Evolutionary conservation across 2,888 invertebrate genomes (phyloP).

Genomic region (Drosophila neotestacea): DNA sequence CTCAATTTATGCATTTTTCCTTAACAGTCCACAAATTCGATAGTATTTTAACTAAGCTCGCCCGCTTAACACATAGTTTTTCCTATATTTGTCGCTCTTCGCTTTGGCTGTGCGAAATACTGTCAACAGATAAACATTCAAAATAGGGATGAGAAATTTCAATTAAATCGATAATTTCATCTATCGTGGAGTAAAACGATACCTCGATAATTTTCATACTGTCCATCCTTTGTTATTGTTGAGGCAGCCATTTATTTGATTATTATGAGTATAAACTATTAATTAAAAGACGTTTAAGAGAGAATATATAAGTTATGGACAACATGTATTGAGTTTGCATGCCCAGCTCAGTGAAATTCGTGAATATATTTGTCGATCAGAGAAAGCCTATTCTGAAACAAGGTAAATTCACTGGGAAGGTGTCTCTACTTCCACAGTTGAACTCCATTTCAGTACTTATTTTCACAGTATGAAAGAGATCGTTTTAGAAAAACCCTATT

Average conservation of each 20-base stretch:
- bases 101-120: conserved; percentile 54
- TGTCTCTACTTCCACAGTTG: not conserved
- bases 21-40: conserved; percentile 12
- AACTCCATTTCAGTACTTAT: not conserved
- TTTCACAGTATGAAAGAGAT: not conserved
- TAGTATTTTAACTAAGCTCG: conserved; percentile 16
- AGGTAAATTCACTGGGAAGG: conserved; percentile 13
- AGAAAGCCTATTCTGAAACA: too few relatives aligned
- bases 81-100: conserved; percentile 53
- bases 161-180: not conserved
- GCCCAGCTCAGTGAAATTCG: conserved; percentile 13
- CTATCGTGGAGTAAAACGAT: not conserved
- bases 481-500: not conserved
- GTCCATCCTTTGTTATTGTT: conserved; percentile 22
- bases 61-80: conserved; percentile 37
- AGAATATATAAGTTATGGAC: too few relatives aligned
- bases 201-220: conserved; percentile 1
- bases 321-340: conserved; percentile 18
- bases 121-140: conserved; percentile 46
- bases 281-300: not conserved
- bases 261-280: not conserved
- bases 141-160: conserved; percentile 16
- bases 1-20: conserved; percentile 34
- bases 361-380: conserved; percentile 41
- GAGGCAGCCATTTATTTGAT: not conserved